A percentile compares a stretch with the other conserved stretches of the same genome.
Conservation (phyloP, 2,888 invertebrate species). For the Cryptus armator region DNA sequence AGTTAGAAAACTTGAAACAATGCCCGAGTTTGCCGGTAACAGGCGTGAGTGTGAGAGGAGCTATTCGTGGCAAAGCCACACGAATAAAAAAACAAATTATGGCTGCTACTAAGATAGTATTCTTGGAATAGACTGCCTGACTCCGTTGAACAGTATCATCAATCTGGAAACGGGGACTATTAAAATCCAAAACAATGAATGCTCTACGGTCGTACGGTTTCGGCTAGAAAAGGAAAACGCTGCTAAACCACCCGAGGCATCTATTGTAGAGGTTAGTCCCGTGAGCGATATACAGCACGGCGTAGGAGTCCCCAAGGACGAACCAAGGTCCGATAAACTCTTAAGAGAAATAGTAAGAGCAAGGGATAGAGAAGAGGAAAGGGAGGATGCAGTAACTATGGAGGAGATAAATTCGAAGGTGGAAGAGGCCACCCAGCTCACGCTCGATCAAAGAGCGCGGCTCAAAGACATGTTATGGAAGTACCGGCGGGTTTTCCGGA, state of each 20-base stretch:
- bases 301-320: no score
- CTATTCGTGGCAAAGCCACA: background rate
- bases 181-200: background rate
- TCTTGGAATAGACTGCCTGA: background rate
- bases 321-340: background rate
- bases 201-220: background rate
- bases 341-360: background rate
- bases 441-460: background rate
- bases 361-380: background rate
- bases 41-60: background rate
- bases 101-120: constrained; percentile 1
- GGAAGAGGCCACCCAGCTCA: background rate
- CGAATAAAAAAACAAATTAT: constrained; percentile 5
- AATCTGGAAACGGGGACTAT: background rate
- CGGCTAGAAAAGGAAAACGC: background rate
- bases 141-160: background rate
- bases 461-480: background rate
- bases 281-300: background rate
- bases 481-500: background rate
- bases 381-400: background rate
- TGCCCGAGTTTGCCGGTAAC: constrained; percentile 1
- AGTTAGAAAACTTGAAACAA: background rate
- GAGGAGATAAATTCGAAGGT: background rate
- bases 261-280: background rate
- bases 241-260: background rate